Conservation (phyloP, 1,140 invertebrate species). For the Heterodera schachtii region DNA sequence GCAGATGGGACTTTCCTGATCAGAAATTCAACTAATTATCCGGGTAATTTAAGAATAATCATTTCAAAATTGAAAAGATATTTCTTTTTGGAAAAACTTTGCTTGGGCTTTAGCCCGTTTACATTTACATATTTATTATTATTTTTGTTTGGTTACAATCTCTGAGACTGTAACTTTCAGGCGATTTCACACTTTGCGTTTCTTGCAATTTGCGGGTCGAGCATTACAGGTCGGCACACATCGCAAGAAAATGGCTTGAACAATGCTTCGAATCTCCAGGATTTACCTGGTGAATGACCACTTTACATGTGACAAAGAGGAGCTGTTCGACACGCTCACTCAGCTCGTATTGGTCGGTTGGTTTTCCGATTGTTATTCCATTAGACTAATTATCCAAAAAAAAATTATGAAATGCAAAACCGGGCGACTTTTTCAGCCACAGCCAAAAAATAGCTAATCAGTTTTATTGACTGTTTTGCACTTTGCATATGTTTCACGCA, state of each 20-base stretch:
- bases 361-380: not conserved
- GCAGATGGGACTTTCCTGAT: slow-evolving; percentile 92
- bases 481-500: too few relatives aligned
- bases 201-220: slow-evolving; percentile 87
- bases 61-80: not conserved
- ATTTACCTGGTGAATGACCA: slow-evolving; percentile 71
- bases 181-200: slow-evolving; percentile 94
- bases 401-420: not conserved
- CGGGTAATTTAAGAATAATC: slow-evolving; percentile 71
- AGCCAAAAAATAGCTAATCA: too few relatives aligned
- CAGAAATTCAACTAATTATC: slow-evolving; percentile 95
- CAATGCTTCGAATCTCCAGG: slow-evolving; percentile 19
- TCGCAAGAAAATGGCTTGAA: too few relatives aligned
- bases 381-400: too few relatives aligned
- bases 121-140: not conserved
- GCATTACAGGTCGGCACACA: slow-evolving; percentile 72
- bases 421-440: too few relatives aligned
- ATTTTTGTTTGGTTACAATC: not conserved
- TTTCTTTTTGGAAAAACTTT: too few relatives aligned
- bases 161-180: not conserved
- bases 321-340: slow-evolving; percentile 91
- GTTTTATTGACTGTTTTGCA: too few relatives aligned
- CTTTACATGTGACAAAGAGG: slow-evolving; percentile 96
- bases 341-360: slow-evolving; percentile 84
- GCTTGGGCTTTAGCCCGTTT: too few relatives aligned